Percentiles rank a stretch among this genome's conserved stretches.
phyloP scores from a whole-genome alignment of 1,140 invertebrate species.

The Ostrea denselamellosa region DNA sequence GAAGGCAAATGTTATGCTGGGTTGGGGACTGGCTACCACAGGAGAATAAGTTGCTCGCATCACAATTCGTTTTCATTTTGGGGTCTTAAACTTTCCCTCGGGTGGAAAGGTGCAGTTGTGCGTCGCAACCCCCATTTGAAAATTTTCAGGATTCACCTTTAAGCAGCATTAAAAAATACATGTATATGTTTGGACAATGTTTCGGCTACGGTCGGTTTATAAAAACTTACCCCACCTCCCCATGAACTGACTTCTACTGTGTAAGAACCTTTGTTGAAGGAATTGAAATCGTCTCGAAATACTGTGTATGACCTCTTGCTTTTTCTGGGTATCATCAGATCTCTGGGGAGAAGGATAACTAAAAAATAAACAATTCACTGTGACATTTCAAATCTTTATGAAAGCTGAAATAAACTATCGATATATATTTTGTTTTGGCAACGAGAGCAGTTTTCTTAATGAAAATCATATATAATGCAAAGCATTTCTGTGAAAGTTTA shows the following conservation, averaged over 20 bases:
- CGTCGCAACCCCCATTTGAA: too few species aligned
- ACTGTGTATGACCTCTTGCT: constrained; percentile 8
- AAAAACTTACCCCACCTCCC: neutral
- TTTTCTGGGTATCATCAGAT: neutral
- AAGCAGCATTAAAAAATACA: neutral
- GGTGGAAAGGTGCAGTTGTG: too few species aligned
- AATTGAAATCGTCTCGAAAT: constrained; percentile 32
- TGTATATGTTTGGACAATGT: neutral
- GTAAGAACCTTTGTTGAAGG: constrained; percentile 12
- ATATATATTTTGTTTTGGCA: too few species aligned
- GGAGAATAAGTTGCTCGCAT: too few species aligned
- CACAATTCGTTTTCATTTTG: too few species aligned
- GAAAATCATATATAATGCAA: too few species aligned
- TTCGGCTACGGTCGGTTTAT: neutral
- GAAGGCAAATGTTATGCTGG: too few species aligned
- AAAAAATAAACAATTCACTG: neutral
- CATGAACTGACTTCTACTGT: constrained; percentile 16
- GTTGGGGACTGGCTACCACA: too few species aligned
- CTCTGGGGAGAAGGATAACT: neutral
- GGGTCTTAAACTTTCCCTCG: too few species aligned
- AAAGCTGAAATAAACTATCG: neutral
- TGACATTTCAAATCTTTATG: neutral
- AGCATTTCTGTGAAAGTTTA: too few species aligned
- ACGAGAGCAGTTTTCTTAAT: too few species aligned
- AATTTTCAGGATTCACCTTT: too few species aligned